A percentile compares a stretch with the other conserved stretches of the same genome.
Evolutionary conservation across 2,888 invertebrate genomes (phyloP).

Genomic region (Calameuta idolon): DNA sequence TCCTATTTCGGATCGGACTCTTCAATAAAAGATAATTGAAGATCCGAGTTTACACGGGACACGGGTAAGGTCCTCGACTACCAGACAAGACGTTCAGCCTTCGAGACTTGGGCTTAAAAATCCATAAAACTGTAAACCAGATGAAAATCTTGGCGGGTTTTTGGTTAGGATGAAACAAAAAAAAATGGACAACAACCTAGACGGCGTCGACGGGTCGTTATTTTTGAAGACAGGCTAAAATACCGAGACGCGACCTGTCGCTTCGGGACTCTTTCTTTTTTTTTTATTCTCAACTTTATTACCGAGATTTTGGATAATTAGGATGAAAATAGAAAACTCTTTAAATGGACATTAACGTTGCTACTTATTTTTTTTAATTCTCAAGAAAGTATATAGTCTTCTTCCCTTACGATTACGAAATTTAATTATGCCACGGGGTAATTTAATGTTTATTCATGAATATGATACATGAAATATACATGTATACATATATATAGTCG

Average conservation of each 20-base stretch:
- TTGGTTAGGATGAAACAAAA: not conserved
- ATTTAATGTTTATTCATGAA: no score
- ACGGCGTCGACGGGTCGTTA: slow-evolving; percentile 13
- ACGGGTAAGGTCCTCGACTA: slow-evolving; percentile 13
- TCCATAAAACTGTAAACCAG: slow-evolving; percentile 26
- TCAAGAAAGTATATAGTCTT: not conserved
- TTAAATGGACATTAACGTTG: not conserved
- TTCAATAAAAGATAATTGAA: slow-evolving; percentile 27
- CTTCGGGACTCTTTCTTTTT: not conserved
- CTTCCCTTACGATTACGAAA: not conserved
- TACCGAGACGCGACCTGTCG: slow-evolving; percentile 1
- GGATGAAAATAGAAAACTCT: not conserved
- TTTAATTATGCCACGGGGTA: no score
- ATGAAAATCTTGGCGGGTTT: slow-evolving; percentile 22
- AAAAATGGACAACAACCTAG: slow-evolving; percentile 4
- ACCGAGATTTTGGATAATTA: not conserved
- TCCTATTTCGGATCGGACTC: not conserved
- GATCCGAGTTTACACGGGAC: slow-evolving; percentile 17
- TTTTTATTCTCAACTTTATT: not conserved
- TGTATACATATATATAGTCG: no score
- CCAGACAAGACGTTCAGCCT: slow-evolving; percentile 8
- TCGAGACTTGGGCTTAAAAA: slow-evolving; percentile 17
- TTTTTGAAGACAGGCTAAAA: not conserved
- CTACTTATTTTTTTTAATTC: not conserved
- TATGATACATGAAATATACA: no score